These are phyloP conservation scores for Hiodon alosoides DNA, from an alignment of 2,113 vertebrate species.

Conservation along the genomic window DNA sequence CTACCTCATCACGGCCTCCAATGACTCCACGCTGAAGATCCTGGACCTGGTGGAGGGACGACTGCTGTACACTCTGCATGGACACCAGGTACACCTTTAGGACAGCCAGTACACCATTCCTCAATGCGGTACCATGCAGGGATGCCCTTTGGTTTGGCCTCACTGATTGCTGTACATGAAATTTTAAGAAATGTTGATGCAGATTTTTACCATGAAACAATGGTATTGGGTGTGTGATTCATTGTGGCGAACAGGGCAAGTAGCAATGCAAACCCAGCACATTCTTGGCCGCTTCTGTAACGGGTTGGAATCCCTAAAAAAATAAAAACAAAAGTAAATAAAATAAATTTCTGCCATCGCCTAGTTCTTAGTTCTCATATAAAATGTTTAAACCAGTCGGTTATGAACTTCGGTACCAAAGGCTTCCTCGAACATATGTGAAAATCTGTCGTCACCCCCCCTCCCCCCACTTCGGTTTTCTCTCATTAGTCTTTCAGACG, in stretches of 20 bases:
- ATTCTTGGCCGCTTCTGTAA: not conserved
- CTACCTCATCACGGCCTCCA: conserved; percentile 88
- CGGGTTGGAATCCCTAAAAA: not conserved
- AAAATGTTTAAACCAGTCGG: not conserved
- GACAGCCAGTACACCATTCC: not conserved
- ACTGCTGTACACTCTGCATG: conserved; percentile 88
- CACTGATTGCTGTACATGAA: too few species aligned
- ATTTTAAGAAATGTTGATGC: too few species aligned
- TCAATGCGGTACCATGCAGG: too few species aligned
- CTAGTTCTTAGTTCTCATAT: not conserved
- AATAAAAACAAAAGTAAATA: not conserved
- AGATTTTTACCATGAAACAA: too few species aligned
- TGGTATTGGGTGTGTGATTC: too few species aligned
- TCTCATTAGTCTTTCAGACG: conserved; percentile 3
- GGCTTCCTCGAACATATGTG: not conserved
- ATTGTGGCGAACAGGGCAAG: not conserved
- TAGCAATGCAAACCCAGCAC: not conserved
- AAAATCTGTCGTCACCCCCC: not conserved
- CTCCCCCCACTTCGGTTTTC: not conserved
- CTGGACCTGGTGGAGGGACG: conserved; percentile 90
- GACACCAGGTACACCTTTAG: conserved; percentile 77
- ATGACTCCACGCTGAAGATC: conserved; percentile 91
- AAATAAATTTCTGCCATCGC: not conserved
- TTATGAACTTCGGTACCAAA: not conserved
- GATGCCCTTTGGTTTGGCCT: too few species aligned